These are phyloP conservation scores for Chymomyza procnemis DNA, from an alignment of 2,888 invertebrate species.

Conservation along the genomic window DNA sequence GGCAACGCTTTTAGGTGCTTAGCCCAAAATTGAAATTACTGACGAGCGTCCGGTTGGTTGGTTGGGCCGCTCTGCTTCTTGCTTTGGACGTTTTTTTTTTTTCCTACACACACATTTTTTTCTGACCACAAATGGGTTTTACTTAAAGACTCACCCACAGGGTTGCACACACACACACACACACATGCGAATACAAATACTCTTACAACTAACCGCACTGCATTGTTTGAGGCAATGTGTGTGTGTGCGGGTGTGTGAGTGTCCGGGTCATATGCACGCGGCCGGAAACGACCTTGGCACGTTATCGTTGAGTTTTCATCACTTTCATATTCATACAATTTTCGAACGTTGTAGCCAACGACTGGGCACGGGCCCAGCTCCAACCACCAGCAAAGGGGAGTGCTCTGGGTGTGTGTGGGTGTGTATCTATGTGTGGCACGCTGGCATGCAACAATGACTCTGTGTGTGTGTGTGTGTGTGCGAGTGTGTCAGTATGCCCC, in stretches of 20 bases:
- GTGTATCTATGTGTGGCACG: slow-evolving; percentile 34
- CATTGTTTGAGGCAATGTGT: slow-evolving; percentile 52
- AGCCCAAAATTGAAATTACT: slow-evolving; percentile 59
- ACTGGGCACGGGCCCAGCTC: slow-evolving; percentile 30
- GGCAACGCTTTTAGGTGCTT: slow-evolving; percentile 21
- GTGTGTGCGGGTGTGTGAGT: slow-evolving; percentile 31
- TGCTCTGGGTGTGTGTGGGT: slow-evolving; percentile 9
- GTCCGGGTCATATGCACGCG: slow-evolving; percentile 69
- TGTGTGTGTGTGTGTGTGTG: slow-evolving; percentile 1
- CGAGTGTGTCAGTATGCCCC: slow-evolving; percentile 5
- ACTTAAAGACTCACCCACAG: slow-evolving; percentile 47
- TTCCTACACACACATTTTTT: slow-evolving; percentile 15
- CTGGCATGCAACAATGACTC: slow-evolving; percentile 21
- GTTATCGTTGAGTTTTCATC: slow-evolving; percentile 73
- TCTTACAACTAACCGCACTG: slow-evolving; percentile 50
- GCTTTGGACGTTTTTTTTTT: not conserved
- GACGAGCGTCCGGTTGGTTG: slow-evolving; percentile 50
- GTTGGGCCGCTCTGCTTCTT: slow-evolving; percentile 38
- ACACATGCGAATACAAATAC: not conserved
- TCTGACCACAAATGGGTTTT: slow-evolving; percentile 39
- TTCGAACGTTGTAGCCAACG: slow-evolving; percentile 53
- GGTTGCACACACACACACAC: not conserved
- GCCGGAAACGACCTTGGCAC: slow-evolving; percentile 74
- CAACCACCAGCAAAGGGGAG: not conserved
- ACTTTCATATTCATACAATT: slow-evolving; percentile 71